These are phyloP conservation scores for Dendronephthya gigantea DNA, from an alignment of 64 coral and sea anemone species.

Conservation along the genomic window DNA sequence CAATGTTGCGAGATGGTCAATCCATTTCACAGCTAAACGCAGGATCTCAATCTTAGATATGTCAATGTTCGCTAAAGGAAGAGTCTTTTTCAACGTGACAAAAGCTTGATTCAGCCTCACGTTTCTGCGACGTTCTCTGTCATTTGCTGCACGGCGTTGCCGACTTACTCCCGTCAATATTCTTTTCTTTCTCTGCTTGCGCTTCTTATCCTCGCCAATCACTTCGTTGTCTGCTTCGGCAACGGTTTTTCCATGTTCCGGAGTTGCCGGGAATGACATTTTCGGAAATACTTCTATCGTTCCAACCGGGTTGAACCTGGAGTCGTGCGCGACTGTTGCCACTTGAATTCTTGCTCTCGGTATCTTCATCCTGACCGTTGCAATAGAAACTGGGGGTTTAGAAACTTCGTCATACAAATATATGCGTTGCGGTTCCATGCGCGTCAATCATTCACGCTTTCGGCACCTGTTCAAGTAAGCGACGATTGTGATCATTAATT, in stretches of 20 bases:
- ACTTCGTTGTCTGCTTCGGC: neutral
- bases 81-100: neutral
- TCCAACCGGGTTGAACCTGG: neutral
- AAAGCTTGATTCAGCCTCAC: neutral
- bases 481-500: neutral
- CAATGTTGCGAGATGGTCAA: neutral
- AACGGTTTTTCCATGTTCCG: neutral
- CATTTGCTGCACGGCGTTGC: constrained; percentile 7
- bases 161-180: constrained; percentile 6
- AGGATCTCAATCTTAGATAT: constrained; percentile 12
- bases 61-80: neutral
- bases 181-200: neutral
- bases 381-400: too few relatives aligned
- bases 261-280: neutral
- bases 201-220: neutral
- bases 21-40: constrained; percentile 8
- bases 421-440: neutral
- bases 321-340: neutral
- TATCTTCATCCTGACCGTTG: neutral
- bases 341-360: neutral
- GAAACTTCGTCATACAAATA: neutral
- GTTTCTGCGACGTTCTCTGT: neutral
- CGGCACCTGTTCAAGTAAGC: neutral
- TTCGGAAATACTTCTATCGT: neutral
- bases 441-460: neutral